A percentile compares a stretch with the other conserved stretches of the same genome.
phyloP scores from a whole-genome alignment of 2,888 invertebrate species.

The Oligia strigilis region DNA sequence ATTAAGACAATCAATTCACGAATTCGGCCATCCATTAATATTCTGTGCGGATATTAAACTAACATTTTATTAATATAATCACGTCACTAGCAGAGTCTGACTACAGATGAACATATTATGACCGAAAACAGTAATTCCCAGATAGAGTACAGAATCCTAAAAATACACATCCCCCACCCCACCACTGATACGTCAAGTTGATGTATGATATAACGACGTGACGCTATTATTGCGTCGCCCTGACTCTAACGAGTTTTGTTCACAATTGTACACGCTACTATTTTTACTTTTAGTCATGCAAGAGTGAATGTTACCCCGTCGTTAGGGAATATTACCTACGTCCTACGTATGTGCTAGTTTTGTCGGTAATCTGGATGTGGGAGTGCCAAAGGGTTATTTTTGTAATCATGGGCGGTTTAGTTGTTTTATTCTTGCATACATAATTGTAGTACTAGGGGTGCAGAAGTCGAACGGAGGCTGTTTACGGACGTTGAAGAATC shows the following conservation, averaged over 20 bases:
- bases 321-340: neutral
- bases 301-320: neutral
- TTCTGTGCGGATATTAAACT: no score
- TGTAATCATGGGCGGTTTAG: neutral
- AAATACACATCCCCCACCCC: neutral
- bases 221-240: neutral
- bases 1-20: neutral
- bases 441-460: neutral
- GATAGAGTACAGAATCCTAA: neutral
- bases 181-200: conserved; percentile 1
- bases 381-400: neutral
- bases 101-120: neutral
- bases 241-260: neutral
- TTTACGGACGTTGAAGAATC: neutral
- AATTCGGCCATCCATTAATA: neutral
- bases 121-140: neutral
- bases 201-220: neutral
- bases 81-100: neutral
- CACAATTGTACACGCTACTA: neutral
- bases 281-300: neutral
- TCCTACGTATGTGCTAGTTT: neutral
- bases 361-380: no score
- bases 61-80: neutral
- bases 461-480: neutral
- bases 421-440: neutral